Base-by-base conservation (phyloP, 2,888 invertebrate genomes). In the Euzophera pinguis region DNA sequence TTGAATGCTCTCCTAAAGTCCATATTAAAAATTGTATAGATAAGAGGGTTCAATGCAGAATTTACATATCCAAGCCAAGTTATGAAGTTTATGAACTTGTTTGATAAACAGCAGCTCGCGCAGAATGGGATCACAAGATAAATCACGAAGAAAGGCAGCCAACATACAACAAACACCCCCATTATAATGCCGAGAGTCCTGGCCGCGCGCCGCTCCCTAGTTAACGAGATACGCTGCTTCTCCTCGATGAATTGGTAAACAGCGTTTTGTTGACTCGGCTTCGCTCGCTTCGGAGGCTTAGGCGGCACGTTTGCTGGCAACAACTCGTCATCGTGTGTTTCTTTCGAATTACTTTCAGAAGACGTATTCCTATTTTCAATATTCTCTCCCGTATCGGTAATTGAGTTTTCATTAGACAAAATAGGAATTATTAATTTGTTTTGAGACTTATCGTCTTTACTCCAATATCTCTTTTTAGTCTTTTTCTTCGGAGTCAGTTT, bases 81-180 rank as follows among this genome's bases (percentile, higher is more conserved):
- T 69, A 98, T 95, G 76, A 97, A 96, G 82, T 97, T 96, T 59
- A 95, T 95, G 58, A 97, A 91, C 74, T 95, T 94, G 59, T 93
- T 93, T 3, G 96, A 95, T 32, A 95, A 94, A 73, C 95, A 95
- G 81, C 97, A 97, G 59, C 91, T 91, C 9, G 93, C 90, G 75
- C 97, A 97, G 78, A 98, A 98, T 3, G 98, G 98, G 62, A 96
- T 92, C 58, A 98, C 96, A 45, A 98, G 94, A 81, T 98, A 98
- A 94, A 98, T 96, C 35, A 98, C 93, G 83, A 99, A 99, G 90
- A 99, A 99, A 3, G 99, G 99, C 56, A 99, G 91, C 99, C 99
- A 99, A 81, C 99, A 99, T 8, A 98, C 94, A 47, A 99, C 97
- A 78, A 99, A 99, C 0, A 98, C 98, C 4, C 98, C 98, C 95